A percentile compares a stretch with the other conserved stretches of the same genome.
phyloP scores from a whole-genome alignment of 2,888 invertebrate genomes.

The Volucella bombylans region DNA sequence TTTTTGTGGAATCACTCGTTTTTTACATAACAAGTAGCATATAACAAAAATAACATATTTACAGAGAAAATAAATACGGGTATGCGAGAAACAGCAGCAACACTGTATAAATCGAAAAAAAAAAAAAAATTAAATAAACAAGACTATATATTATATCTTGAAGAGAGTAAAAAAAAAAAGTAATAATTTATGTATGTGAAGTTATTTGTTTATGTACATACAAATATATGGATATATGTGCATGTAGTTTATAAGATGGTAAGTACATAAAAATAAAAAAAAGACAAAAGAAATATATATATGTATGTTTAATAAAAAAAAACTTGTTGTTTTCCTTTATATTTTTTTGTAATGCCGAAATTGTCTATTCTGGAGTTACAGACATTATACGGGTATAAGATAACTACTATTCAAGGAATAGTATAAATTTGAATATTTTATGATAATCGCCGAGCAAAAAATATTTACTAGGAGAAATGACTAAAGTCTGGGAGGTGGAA shows the following conservation, averaged over 20 bases:
- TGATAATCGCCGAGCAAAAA: no score
- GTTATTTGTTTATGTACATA: constrained; percentile 67
- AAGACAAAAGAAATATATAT: constrained; percentile 68
- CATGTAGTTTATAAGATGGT: constrained; percentile 66
- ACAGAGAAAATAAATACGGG: constrained; percentile 64
- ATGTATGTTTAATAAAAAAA: constrained; percentile 72
- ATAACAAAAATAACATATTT: constrained; percentile 48
- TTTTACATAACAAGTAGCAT: constrained; percentile 35
- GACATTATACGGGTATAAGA: no score
- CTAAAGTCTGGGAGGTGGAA: no score
- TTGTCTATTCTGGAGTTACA: neutral
- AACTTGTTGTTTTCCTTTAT: constrained; percentile 16
- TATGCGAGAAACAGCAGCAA: constrained; percentile 57
- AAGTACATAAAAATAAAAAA: constrained; percentile 53
- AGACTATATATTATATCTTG: constrained; percentile 36
- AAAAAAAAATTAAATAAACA: constrained; percentile 3
- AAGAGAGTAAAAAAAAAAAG: constrained; percentile 36
- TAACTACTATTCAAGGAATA: no score
- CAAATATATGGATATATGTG: constrained; percentile 59
- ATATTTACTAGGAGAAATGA: no score
- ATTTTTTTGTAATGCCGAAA: constrained; percentile 4
- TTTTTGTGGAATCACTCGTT: constrained; percentile 57
- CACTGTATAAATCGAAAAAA: constrained; percentile 19
- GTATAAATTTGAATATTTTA: no score
- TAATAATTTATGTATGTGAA: constrained; percentile 62